Evolutionary conservation across 2,797 vertebrate genomes (phyloP), one percentile per base, ranked within the genome.

Genomic region (Phrynocephalus forsythii): DNA sequence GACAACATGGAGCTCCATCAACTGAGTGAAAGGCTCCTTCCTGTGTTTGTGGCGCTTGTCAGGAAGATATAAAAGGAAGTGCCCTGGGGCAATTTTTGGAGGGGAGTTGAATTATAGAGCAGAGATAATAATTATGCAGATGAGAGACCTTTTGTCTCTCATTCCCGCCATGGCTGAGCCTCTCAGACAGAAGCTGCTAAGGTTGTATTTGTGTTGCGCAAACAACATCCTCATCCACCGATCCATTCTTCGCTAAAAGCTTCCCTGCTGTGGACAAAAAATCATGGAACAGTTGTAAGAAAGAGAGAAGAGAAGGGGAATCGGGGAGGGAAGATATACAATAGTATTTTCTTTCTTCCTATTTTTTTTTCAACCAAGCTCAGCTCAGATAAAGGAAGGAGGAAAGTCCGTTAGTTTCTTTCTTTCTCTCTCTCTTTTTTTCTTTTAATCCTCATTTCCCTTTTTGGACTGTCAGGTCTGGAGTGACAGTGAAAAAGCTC

Each of bases 401-500:
- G 93, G 93, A 69, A 91, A 92, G 95, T 88, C 94, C 95, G 94
- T 95, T 90, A 89, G 95, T 88, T 90, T 94, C 95, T 94, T 95
- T 83, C 56, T 94, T 96, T 96, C 2, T 28, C 96, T 96, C 96
- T 95, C 95, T 95, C 89, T 95, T 89, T 93, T 94, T 94, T 93
- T 95, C 94, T 96, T 95, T 96, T 96, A 96, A 96, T 95, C 96
- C 96, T 90, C 94, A 90, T 93, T 94, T 93, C 93, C 95, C 93
- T 96, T 96, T 76, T 77, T 95, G 95, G 94, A 94, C 95, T 96
- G 94, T 95, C 95, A 93, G 95, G 90, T 95, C 94, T 94, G 92
- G 95, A 97, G 95, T 96, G 96, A 96, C 96, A 96, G 96, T 94
- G 92, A 96, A 96, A 94, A 96, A 96, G 94, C 96, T 96, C 95